Percentiles rank a stretch among this genome's conserved stretches.
Conservation (phyloP, 2,113 vertebrate species). For the Psophia crepitans region DNA sequence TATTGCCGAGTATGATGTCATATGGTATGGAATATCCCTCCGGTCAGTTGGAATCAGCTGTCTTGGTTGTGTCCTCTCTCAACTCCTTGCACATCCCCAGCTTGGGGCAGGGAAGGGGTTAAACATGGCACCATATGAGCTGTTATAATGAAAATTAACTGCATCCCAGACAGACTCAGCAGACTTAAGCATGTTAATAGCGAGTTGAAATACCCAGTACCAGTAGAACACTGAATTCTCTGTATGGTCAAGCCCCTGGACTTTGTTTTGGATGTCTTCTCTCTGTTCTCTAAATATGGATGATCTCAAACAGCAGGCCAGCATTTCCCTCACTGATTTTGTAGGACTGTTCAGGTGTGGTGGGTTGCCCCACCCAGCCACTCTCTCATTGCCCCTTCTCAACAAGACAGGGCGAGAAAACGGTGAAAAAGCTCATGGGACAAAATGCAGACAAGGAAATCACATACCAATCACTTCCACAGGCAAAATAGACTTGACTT, state of each 20-base stretch:
- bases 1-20: not conserved
- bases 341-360: not conserved
- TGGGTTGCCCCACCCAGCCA: not conserved
- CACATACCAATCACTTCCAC: not conserved
- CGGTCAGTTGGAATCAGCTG: not conserved
- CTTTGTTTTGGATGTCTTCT: not conserved
- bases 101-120: accelerated
- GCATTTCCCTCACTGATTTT: not conserved
- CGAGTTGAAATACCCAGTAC: not conserved
- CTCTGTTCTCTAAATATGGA: not conserved
- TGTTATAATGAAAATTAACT: not conserved
- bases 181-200: not conserved
- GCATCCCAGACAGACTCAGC: not conserved
- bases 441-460: not conserved
- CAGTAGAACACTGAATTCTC: not conserved
- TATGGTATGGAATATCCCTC: not conserved
- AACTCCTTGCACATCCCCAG: not conserved
- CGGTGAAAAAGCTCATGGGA: not conserved
- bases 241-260: not conserved
- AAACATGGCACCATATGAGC: not conserved
- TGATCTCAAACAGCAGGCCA: not conserved
- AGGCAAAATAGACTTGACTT: not conserved
- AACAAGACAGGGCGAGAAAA: not conserved
- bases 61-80: not conserved
- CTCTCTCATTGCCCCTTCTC: not conserved